Percentiles rank a stretch among this genome's conserved stretches.
Conservation (phyloP, 2,113 vertebrate species). For the Ivindomyrus marchei region DNA sequence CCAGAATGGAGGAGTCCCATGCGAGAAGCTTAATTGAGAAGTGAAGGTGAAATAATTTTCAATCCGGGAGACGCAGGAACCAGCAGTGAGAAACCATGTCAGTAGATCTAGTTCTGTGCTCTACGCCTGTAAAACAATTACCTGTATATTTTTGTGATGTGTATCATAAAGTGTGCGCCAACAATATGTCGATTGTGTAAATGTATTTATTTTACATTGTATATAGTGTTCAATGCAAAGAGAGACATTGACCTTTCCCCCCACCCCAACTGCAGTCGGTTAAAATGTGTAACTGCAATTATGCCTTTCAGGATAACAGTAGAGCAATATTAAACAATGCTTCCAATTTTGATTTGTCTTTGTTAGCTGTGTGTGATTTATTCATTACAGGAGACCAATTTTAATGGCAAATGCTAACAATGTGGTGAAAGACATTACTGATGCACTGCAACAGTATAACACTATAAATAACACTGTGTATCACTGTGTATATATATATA, state of each 20-base stretch:
- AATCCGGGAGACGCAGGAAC: constrained; percentile 63
- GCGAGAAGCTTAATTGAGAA: background rate
- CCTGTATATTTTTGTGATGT: constrained; percentile 82
- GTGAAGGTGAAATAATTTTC: background rate
- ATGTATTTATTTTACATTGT: constrained; percentile 91
- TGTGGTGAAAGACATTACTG: background rate
- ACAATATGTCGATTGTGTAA: constrained; percentile 76
- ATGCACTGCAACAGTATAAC: background rate
- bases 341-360: constrained; percentile 72
- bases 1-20: background rate
- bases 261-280: constrained; percentile 89
- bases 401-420: background rate
- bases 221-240: constrained; percentile 92
- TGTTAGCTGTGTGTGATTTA: constrained; percentile 21
- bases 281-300: constrained; percentile 87
- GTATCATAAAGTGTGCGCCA: constrained; percentile 80
- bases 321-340: constrained; percentile 90
- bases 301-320: constrained; percentile 87
- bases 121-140: constrained; percentile 82
- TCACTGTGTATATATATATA: too few species aligned
- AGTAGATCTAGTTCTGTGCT: constrained; percentile 72
- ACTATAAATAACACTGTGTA: background rate
- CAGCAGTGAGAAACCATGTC: constrained; percentile 68
- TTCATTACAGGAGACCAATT: background rate
- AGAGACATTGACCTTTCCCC: constrained; percentile 73